Conservation (phyloP, 2,797 vertebrate species). For the Furcifer pardalis region DNA sequence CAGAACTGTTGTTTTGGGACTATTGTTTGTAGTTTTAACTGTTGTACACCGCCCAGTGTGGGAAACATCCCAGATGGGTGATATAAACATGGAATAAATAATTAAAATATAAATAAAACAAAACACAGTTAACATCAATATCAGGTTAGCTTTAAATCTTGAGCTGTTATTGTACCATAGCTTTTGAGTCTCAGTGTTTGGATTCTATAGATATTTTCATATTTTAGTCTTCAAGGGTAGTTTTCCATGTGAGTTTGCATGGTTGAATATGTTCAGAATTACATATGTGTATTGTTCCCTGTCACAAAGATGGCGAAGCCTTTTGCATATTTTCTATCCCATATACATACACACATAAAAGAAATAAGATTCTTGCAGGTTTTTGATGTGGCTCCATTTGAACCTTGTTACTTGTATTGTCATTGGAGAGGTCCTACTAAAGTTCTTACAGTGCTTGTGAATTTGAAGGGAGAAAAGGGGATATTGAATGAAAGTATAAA, state of each 20-base stretch:
- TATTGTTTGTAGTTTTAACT: no score
- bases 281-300: neutral
- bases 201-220: constrained; percentile 25
- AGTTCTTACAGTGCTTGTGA: neutral
- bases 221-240: neutral
- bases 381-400: neutral
- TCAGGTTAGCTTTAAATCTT: constrained; percentile 6
- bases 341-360: neutral
- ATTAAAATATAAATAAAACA: no score
- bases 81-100: no score
- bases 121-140: constrained; percentile 3
- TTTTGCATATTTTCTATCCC: neutral
- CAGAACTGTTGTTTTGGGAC: no score
- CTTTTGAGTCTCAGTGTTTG: neutral
- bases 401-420: neutral
- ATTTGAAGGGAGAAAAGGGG: neutral
- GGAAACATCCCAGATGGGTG: no score
- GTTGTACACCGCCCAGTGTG: no score
- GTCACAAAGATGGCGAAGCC: neutral
- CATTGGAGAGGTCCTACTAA: neutral
- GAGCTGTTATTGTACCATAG: neutral
- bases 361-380: neutral
- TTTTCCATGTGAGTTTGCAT: neutral
- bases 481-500: neutral
- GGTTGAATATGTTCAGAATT: neutral